Conservation (phyloP, 2,888 invertebrate species). For the Ormyrus pomaceus region DNA sequence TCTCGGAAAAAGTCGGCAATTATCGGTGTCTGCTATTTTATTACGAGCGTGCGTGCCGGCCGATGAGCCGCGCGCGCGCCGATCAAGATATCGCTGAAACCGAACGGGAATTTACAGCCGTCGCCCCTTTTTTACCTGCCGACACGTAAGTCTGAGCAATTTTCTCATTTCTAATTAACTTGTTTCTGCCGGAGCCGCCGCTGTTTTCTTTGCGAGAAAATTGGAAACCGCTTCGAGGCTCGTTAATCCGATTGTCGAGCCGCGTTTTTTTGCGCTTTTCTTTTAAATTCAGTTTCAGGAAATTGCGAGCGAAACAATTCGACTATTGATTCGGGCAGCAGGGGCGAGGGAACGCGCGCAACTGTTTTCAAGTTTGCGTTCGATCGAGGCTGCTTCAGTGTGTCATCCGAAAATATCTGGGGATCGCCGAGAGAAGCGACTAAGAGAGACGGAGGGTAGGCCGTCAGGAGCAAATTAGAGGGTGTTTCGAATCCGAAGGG, state of each 20-base stretch:
- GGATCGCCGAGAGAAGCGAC: constrained; percentile 54
- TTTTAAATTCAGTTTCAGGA: neutral
- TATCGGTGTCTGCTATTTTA: constrained; percentile 71
- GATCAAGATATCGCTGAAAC: constrained; percentile 47
- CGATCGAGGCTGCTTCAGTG: constrained; percentile 56
- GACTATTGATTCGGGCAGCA: constrained; percentile 1
- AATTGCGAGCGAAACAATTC: neutral
- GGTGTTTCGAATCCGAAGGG: constrained; percentile 69
- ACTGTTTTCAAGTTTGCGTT: constrained; percentile 47
- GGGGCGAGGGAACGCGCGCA: neutral
- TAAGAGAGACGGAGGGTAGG: constrained; percentile 14
- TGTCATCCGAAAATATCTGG: constrained; percentile 58
- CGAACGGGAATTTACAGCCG: constrained; percentile 28
- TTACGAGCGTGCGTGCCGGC: constrained; percentile 62
- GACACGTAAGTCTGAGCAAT: constrained; percentile 1
- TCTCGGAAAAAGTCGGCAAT: constrained; percentile 70
- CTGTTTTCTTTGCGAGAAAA: constrained; percentile 41
- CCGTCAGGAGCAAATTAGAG: constrained; percentile 72
- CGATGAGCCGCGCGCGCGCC: constrained; percentile 16
- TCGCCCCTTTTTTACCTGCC: constrained; percentile 7
- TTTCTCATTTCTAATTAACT: constrained; percentile 52
- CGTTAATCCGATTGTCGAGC: constrained; percentile 3
- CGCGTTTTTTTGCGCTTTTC: neutral
- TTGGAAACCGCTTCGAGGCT: constrained; percentile 2
- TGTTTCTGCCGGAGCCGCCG: neutral